A percentile compares a stretch with the other conserved stretches of the same genome.
phyloP scores from a whole-genome alignment of 2,113 vertebrate genomes.

The Acinonyx jubatus region DNA sequence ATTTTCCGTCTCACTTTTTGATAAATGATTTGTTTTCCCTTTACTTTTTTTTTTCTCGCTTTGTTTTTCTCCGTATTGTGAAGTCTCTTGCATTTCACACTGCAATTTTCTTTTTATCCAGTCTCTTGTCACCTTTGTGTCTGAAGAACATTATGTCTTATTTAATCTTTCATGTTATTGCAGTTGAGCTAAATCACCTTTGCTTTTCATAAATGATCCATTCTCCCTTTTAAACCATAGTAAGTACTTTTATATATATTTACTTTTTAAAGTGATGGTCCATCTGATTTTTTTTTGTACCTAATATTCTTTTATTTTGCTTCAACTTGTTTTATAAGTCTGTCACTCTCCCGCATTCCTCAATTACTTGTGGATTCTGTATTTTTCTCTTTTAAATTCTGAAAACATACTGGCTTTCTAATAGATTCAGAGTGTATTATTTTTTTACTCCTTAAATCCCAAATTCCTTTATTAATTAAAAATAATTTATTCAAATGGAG shows the following conservation, averaged over 20 bases:
- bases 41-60: not conserved
- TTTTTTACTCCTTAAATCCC: not conserved
- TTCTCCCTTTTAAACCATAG: not conserved
- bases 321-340: not conserved
- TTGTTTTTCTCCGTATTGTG: not conserved
- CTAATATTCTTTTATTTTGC: not conserved
- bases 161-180: not conserved
- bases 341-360: not conserved
- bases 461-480: not conserved
- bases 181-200: not conserved
- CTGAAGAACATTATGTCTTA: not conserved
- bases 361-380: not conserved
- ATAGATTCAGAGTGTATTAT: not conserved
- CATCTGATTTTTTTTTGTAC: not conserved
- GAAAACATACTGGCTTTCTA: not conserved
- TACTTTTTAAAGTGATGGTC: not conserved
- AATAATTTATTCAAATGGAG: not conserved
- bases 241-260: not conserved
- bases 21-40: constrained; percentile 24
- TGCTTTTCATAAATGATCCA: not conserved
- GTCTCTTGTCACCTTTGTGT: not conserved
- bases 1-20: not conserved
- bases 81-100: not conserved
- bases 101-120: constrained; percentile 28
- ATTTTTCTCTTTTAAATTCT: not conserved